A percentile compares a stretch with the other conserved stretches of the same genome.
These are phyloP conservation scores for Pyxicephalus adspersus DNA, from an alignment of 2,113 vertebrate genomes.

Conservation along the genomic window DNA sequence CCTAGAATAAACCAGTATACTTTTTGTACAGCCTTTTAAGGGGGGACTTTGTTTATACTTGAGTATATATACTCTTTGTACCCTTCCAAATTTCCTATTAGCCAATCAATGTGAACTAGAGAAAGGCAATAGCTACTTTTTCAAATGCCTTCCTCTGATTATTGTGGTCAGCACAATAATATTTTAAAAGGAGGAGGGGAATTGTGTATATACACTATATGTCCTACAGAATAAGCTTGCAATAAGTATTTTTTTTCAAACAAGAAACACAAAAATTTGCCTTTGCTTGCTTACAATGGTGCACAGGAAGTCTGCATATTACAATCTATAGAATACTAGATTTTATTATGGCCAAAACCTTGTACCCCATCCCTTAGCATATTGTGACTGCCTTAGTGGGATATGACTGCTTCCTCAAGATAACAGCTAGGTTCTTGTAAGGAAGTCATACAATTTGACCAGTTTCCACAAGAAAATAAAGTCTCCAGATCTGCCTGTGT, in stretches of 20 bases:
- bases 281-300: not conserved
- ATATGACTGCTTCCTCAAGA: constrained; percentile 51
- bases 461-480: not conserved
- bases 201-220: too few species aligned
- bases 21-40: too few species aligned
- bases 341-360: not conserved
- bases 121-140: too few species aligned
- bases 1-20: too few species aligned
- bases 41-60: too few species aligned
- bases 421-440: constrained; percentile 22
- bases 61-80: too few species aligned
- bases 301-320: constrained; percentile 19
- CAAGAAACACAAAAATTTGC: not conserved
- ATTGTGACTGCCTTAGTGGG: constrained; percentile 7
- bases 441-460: constrained; percentile 27
- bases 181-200: too few species aligned
- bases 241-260: not conserved
- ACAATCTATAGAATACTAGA: not conserved
- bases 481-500: not conserved
- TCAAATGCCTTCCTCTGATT: too few species aligned
- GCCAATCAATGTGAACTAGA: too few species aligned
- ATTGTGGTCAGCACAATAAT: too few species aligned
- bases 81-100: too few species aligned
- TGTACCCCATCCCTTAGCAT: not conserved
- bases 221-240: too few species aligned